phyloP scores from a whole-genome alignment of 2,888 invertebrate species.

The Pammene fasciana region DNA sequence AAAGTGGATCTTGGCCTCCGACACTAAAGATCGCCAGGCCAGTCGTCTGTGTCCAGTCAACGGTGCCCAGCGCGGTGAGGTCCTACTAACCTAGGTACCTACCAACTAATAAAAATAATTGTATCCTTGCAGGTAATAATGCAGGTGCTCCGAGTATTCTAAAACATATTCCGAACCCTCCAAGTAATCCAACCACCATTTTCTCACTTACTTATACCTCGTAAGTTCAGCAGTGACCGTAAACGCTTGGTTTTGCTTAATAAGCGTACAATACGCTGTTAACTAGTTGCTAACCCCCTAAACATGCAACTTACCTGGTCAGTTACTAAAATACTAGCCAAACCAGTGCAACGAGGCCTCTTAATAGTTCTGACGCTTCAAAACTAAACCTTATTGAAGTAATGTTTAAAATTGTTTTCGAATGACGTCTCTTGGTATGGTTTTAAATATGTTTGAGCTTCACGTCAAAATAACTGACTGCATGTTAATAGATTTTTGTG shows the following conservation, averaged over 20 bases:
- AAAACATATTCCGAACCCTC: no score
- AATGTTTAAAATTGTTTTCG: background rate
- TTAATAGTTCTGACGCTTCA: background rate
- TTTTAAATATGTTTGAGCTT: conserved; percentile 10
- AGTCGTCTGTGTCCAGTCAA: no score
- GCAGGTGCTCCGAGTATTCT: no score
- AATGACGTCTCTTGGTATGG: background rate
- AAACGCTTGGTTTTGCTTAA: conserved; percentile 32
- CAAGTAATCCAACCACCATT: no score
- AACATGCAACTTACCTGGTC: conserved; percentile 52
- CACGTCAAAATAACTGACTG: conserved; percentile 6
- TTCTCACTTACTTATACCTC: conserved; percentile 5
- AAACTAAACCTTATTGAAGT: conserved; percentile 10
- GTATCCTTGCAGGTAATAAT: no score
- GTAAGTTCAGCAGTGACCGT: conserved; percentile 36
- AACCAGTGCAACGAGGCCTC: conserved; percentile 9
- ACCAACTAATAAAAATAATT: no score
- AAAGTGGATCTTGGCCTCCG: no score
- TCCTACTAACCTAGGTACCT: no score
- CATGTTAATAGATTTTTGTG: conserved; percentile 1
- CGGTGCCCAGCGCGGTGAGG: no score
- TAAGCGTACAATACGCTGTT: conserved; percentile 41
- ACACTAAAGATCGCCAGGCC: no score
- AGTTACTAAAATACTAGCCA: conserved; percentile 17
- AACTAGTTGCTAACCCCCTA: conserved; percentile 50